phyloP scores from a whole-genome alignment of 2,113 vertebrate genomes.

The Stegastes partitus region DNA sequence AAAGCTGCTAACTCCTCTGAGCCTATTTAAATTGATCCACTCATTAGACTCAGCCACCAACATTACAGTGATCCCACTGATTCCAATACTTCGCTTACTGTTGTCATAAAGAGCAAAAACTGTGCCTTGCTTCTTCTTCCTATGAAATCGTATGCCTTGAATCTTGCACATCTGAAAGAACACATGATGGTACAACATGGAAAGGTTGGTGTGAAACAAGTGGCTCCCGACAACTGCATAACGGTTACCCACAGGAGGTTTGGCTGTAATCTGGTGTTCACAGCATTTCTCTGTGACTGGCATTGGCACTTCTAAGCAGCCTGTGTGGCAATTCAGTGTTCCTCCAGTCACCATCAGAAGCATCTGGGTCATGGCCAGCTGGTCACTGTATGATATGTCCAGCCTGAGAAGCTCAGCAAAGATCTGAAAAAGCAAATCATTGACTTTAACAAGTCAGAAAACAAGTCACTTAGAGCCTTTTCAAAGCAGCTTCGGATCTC shows the following conservation, averaged over 20 bases:
- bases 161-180: constrained; percentile 88
- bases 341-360: constrained; percentile 89
- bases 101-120: constrained; percentile 78
- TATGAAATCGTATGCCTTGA: constrained; percentile 88
- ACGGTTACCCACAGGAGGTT: constrained; percentile 49
- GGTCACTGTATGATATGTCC: constrained; percentile 91
- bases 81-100: constrained; percentile 73
- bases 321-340: constrained; percentile 83
- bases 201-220: constrained; percentile 87
- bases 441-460: too few species aligned
- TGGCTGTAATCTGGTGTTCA: constrained; percentile 39
- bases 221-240: constrained; percentile 85
- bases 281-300: constrained; percentile 48
- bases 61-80: constrained; percentile 25
- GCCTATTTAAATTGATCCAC: too few species aligned
- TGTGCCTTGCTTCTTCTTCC: constrained; percentile 80
- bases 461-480: too few species aligned
- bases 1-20: too few species aligned
- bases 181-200: constrained; percentile 84
- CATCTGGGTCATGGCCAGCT: constrained; percentile 92
- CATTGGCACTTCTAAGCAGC: constrained; percentile 80
- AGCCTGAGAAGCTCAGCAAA: constrained; percentile 63
- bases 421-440: too few species aligned
- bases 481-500: too few species aligned
- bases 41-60: too few species aligned